These are phyloP conservation scores for Cladorhizidae sp. DNA, from an alignment of 37 sponge, comb jelly and placozoan genomes.

Conservation along the genomic window DNA sequence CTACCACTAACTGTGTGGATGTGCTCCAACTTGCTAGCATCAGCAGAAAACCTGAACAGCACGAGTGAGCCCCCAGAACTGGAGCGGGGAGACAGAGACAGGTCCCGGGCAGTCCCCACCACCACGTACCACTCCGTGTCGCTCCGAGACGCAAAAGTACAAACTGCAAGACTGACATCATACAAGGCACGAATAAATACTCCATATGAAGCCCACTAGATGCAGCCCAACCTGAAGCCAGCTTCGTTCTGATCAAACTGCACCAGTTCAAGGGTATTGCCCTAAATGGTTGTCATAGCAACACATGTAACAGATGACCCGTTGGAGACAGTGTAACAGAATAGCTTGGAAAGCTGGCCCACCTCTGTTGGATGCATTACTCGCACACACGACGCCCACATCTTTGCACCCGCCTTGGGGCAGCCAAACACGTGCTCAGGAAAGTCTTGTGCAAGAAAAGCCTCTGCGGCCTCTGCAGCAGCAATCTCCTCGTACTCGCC, in stretches of 20 bases:
- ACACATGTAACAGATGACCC: neutral
- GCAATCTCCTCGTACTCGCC: slow-evolving; percentile 80
- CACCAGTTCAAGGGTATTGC: slow-evolving; percentile 84
- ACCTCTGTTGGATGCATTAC: slow-evolving; percentile 93
- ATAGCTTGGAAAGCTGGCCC: neutral
- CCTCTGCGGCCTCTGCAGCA: slow-evolving; percentile 86
- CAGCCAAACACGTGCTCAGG: slow-evolving; percentile 90
- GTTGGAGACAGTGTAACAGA: neutral
- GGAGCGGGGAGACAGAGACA: slow-evolving; percentile 72
- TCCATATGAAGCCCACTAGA: too few relatives aligned
- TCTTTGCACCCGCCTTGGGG: slow-evolving; percentile 89
- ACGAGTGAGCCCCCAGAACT: slow-evolving; percentile 82
- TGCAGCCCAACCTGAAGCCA: slow-evolving; percentile 74
- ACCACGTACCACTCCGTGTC: slow-evolving; percentile 87
- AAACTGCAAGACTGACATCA: slow-evolving; percentile 73
- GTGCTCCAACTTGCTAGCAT: slow-evolving; percentile 82
- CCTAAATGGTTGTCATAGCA: slow-evolving; percentile 35
- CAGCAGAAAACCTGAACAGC: slow-evolving; percentile 75
- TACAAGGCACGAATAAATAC: neutral
- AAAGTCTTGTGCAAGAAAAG: slow-evolving; percentile 85
- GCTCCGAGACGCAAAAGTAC: slow-evolving; percentile 79
- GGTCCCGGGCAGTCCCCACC: slow-evolving; percentile 85
- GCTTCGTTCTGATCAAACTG: slow-evolving; percentile 96
- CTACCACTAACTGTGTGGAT: slow-evolving; percentile 80
- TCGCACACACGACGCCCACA: slow-evolving; percentile 94